Conservation (phyloP, 1,140 invertebrate species). For the Ceratosolen fusciceps region DNA sequence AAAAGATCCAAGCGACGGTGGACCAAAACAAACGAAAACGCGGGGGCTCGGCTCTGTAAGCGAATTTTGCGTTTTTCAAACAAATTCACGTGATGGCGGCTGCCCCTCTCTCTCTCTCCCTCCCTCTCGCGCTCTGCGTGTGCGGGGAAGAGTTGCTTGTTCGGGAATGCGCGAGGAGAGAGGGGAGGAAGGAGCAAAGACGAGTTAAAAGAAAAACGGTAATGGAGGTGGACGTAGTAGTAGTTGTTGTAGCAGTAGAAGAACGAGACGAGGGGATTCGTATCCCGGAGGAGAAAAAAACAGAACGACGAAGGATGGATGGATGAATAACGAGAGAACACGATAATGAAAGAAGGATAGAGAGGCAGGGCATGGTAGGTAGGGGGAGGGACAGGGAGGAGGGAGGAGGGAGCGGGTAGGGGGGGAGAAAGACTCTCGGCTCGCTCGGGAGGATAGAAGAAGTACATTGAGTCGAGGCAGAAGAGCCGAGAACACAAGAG, state of each 20-base stretch:
- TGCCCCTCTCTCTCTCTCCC: too few species aligned
- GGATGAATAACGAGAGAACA: constrained; percentile 11
- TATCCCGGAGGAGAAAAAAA: constrained; percentile 20
- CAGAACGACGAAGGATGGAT: background rate
- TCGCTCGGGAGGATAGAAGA: background rate
- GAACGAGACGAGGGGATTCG: background rate
- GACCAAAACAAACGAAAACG: background rate
- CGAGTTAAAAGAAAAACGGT: background rate
- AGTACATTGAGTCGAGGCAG: background rate
- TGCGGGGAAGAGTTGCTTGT: too few species aligned
- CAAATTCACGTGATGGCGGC: too few species aligned
- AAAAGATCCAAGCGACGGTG: background rate
- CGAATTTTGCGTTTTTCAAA: background rate
- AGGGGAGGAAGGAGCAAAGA: background rate
- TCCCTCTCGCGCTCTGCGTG: background rate
- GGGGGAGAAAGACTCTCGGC: background rate
- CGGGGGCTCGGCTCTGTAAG: background rate
- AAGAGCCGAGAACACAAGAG: background rate
- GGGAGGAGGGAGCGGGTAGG: background rate
- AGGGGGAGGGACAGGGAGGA: too few species aligned
- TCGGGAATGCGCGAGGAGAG: background rate
- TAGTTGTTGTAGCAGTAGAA: background rate
- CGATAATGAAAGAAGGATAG: constrained; percentile 26
- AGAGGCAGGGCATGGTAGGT: background rate
- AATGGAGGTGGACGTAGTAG: background rate